These are phyloP conservation scores for Leptinotarsa haldemani DNA, from an alignment of 2,888 invertebrate genomes.

Conservation along the genomic window DNA sequence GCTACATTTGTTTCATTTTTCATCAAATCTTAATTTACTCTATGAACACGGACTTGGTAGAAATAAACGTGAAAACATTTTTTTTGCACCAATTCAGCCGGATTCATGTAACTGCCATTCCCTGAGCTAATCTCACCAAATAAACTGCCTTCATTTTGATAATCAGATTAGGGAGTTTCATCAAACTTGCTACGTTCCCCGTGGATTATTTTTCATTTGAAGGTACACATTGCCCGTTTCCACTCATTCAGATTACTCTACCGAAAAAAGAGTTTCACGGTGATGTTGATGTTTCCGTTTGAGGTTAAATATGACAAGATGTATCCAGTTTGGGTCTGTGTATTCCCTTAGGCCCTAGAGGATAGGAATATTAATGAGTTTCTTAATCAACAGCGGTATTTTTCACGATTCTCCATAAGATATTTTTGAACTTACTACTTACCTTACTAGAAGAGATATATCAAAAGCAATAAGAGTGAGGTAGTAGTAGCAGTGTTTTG, in stretches of 20 bases:
- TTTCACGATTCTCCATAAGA: not conserved
- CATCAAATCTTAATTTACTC: too few species aligned
- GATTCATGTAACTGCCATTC: not conserved
- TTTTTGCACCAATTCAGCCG: not conserved
- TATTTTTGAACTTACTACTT: too few species aligned
- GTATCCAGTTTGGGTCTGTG: not conserved
- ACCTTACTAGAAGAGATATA: too few species aligned
- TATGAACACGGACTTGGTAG: too few species aligned
- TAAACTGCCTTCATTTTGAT: not conserved
- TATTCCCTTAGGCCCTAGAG: not conserved
- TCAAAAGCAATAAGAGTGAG: too few species aligned
- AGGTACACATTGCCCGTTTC: not conserved
- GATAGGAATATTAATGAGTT: not conserved
- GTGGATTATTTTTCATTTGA: not conserved
- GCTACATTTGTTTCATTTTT: too few species aligned
- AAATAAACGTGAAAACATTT: too few species aligned
- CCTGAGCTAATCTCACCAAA: not conserved
- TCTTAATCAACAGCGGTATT: not conserved
- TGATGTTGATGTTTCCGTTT: not conserved
- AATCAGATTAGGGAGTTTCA: conserved; percentile 2
- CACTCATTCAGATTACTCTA: not conserved
- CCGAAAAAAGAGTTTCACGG: not conserved
- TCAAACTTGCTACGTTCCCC: not conserved
- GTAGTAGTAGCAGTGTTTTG: too few species aligned
- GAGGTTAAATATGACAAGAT: not conserved